These are phyloP conservation scores for Ceyx erithaca DNA, from an alignment of 2,797 vertebrate genomes.

Conservation along the genomic window DNA sequence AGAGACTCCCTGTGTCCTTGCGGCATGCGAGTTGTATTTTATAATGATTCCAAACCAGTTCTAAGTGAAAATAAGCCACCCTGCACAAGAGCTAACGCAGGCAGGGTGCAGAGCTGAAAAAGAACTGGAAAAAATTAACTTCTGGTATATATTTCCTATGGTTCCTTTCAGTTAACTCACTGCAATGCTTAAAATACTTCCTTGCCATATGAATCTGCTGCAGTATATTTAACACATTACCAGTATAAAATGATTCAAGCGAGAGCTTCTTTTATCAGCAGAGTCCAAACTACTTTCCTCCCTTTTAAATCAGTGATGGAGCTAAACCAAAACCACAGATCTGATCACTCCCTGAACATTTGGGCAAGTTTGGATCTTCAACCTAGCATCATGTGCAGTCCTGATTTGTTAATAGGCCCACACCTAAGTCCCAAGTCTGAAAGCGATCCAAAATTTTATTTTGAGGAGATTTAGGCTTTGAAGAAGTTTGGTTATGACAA, in stretches of 20 bases:
- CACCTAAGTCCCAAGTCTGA: neutral
- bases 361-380: slow-evolving; percentile 18
- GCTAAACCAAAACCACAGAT: slow-evolving; percentile 40
- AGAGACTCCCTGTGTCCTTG: slow-evolving; percentile 37
- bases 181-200: slow-evolving; percentile 47
- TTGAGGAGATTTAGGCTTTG: neutral
- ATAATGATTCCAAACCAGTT: slow-evolving; percentile 20
- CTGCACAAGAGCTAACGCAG: neutral
- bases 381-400: neutral
- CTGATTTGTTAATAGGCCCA: slow-evolving; percentile 11
- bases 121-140: slow-evolving; percentile 78
- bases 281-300: slow-evolving; percentile 16
- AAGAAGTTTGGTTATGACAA: neutral
- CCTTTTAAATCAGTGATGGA: slow-evolving; percentile 13
- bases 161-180: slow-evolving; percentile 56
- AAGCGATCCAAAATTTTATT: neutral
- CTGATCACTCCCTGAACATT: slow-evolving; percentile 24
- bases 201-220: slow-evolving; percentile 70
- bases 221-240: slow-evolving; percentile 60
- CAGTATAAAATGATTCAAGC: slow-evolving; percentile 10
- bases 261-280: neutral
- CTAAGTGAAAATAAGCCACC: slow-evolving; percentile 46
- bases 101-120: slow-evolving; percentile 54
- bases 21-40: neutral
- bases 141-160: slow-evolving; percentile 70